phyloP scores from a whole-genome alignment of 2,888 invertebrate species.

The Amiota mariae region DNA sequence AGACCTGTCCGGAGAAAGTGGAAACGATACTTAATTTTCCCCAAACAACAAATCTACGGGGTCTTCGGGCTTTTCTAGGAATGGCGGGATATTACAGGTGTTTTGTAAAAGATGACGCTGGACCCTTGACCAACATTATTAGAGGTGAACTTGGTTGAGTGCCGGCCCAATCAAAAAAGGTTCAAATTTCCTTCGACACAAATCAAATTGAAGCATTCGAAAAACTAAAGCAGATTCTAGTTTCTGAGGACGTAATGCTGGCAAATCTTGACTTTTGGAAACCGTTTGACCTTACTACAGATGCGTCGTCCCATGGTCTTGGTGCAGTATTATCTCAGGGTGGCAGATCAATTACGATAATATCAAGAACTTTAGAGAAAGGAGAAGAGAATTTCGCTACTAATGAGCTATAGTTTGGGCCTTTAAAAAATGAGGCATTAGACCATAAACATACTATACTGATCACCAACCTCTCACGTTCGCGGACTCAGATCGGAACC shows the following conservation, averaged over 20 bases:
- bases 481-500: constrained; percentile 26
- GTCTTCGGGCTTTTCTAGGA: background rate
- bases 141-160: background rate
- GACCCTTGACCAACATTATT: background rate
- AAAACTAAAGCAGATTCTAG: constrained; percentile 13
- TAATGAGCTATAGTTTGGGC: constrained; percentile 37
- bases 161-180: background rate
- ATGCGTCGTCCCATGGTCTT: constrained; percentile 8
- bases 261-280: background rate
- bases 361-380: constrained; percentile 24
- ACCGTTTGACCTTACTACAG: constrained; percentile 23
- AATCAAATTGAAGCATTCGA: background rate
- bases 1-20: constrained; percentile 25
- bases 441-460: constrained; percentile 29
- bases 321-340: constrained; percentile 18
- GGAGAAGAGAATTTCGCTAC: constrained; percentile 28
- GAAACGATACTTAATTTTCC: background rate
- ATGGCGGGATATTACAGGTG: background rate
- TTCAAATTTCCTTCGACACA: background rate
- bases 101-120: constrained; percentile 6
- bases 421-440: constrained; percentile 22
- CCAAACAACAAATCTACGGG: background rate
- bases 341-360: constrained; percentile 30
- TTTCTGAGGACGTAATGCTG: constrained; percentile 18
- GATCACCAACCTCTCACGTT: constrained; percentile 24